These are phyloP conservation scores for Paedocypris sp. DNA, from an alignment of 2,113 vertebrate species.

Conservation along the genomic window DNA sequence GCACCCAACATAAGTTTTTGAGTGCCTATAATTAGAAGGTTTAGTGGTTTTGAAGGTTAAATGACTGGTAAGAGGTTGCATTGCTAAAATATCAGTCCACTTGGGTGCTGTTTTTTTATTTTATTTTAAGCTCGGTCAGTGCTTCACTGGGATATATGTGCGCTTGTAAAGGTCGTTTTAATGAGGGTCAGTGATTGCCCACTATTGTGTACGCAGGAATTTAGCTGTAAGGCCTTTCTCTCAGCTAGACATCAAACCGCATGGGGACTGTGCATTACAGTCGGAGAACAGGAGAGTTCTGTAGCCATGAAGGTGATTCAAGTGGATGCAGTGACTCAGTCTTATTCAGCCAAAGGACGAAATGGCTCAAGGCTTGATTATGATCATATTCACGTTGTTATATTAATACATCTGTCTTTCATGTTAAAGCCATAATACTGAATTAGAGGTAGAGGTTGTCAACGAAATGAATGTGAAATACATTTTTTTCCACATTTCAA, in stretches of 20 bases:
- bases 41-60: conserved; percentile 3
- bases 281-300: not conserved
- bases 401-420: not conserved
- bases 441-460: not conserved
- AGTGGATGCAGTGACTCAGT: conserved; percentile 2
- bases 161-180: conserved; percentile 14
- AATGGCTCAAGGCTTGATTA: not conserved
- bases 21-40: no score
- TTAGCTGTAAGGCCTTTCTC: conserved; percentile 5
- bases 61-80: not conserved
- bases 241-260: conserved; percentile 10
- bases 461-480: no score
- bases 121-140: not conserved
- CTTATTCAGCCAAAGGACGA: conserved; percentile 5
- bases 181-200: conserved; percentile 4
- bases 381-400: not conserved
- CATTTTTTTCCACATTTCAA: no score
- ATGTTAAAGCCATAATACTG: not conserved
- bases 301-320: not conserved
- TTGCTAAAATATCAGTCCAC: not conserved
- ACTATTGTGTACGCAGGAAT: not conserved
- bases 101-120: no score
- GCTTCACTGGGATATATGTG: not conserved
- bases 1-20: no score
- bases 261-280: not conserved